Evolutionary conservation across 2,797 vertebrate species (phyloP).

Genomic region (Mormyrops boulengeri): DNA sequence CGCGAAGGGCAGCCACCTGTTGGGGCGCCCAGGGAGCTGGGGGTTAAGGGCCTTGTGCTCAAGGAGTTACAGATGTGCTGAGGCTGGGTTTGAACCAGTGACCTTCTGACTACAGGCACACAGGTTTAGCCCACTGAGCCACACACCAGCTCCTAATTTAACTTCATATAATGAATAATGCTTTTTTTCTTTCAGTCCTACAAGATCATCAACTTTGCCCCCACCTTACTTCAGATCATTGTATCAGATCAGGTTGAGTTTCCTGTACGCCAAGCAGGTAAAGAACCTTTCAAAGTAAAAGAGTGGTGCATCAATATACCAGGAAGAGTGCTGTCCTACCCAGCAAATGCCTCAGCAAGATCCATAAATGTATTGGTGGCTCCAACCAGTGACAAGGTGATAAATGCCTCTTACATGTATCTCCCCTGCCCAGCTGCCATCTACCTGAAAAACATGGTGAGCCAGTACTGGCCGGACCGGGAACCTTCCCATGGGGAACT

Average conservation of each 20-base stretch:
- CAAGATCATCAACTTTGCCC: constrained; percentile 98
- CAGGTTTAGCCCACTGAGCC: not conserved
- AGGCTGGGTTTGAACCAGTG: not conserved
- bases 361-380: not conserved
- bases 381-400: not conserved
- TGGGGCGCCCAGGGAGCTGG: not conserved
- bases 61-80: not conserved
- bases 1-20: too few species aligned
- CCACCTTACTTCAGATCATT: constrained; percentile 92
- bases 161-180: not conserved
- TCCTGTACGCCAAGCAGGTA: constrained; percentile 93
- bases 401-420: not conserved
- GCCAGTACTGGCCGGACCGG: constrained; percentile 94
- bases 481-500: constrained; percentile 81
- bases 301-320: not conserved
- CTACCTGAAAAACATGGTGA: constrained; percentile 99
- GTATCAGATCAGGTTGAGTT: constrained; percentile 95
- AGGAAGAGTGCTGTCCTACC: not conserved
- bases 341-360: not conserved
- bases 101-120: not conserved
- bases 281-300: not conserved
- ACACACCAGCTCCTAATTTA: not conserved
- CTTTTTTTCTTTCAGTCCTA: constrained; percentile 72
- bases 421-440: constrained; percentile 74
- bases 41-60: not conserved